Base-by-base conservation (phyloP, 1,140 invertebrate species). In the Heliconius hermathena region DNA sequence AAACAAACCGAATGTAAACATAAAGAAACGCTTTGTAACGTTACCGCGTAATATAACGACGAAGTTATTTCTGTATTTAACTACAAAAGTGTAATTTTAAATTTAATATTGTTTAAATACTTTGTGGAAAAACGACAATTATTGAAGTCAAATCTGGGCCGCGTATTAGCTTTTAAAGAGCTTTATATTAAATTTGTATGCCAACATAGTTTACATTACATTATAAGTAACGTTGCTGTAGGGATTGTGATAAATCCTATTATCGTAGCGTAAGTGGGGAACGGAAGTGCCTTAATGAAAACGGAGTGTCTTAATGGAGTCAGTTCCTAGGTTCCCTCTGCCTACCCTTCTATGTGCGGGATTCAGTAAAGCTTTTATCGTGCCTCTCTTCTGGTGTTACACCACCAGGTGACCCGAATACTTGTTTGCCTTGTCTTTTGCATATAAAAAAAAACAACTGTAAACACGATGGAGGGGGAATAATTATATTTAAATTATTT, bases 91-190 rank as follows among this genome's bases (percentile, higher is more conserved):
- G 26, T 66, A 0, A 66, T 66, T 66, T 66, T 66, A 66, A 66
- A 66, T 66, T 66, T 66, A 66, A 66, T 66, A 66, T 66, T 66
- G 26, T 66, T 66, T 29, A 66, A 66, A 66, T 26, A 60, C 57
- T n/a, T n/a, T 6, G 60, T 66, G 9, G 60, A 13, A 29, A 29
- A 66, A 66, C 16, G 26, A 66, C 26, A 29, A 66, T 66, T 66
- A 66, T 66, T 66, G 60, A 66, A 66, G 60, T 26, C 60, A 66
- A 29, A 66, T 66, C 22, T 66, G 60, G 60, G 60, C 9, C 60
- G 60, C 60, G 60, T 66, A 66, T 66, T 26, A 66, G 60, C 60
- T 66, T 66, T 66, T 66, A 29, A 66, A 66, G 26, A 66, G 60
- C 26, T 66, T 66, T 66, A 13, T 66, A 66, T 66, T 22, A 57